Evolutionary conservation across 1,140 invertebrate genomes (phyloP).

Genomic region (Cotesia vestalis): DNA sequence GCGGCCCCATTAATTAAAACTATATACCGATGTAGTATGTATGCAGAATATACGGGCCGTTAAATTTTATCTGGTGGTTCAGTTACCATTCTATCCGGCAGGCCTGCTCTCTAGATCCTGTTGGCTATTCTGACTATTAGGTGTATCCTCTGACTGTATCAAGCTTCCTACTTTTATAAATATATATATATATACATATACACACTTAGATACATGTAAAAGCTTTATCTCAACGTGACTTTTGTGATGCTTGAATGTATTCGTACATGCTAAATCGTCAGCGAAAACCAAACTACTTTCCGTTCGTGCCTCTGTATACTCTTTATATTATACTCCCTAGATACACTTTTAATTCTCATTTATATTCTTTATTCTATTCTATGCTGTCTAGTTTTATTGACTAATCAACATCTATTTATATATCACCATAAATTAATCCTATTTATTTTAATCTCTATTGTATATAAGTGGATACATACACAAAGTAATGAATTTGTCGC

Average conservation of each 20-base stretch:
- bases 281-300: slow-evolving; percentile 36
- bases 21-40: too few relatives aligned
- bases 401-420: background rate
- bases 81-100: slow-evolving; percentile 16
- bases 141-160: too few relatives aligned
- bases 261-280: slow-evolving; percentile 39
- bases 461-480: too few relatives aligned
- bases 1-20: slow-evolving; percentile 38
- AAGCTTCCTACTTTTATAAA: too few relatives aligned
- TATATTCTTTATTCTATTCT: background rate
- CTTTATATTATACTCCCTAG: too few relatives aligned
- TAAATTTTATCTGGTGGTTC: slow-evolving; percentile 40
- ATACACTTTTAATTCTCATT: too few relatives aligned
- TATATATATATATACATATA: too few relatives aligned
- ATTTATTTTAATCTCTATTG: too few relatives aligned
- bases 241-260: slow-evolving; percentile 31
- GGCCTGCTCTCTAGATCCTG: background rate
- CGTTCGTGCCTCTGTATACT: slow-evolving; percentile 29
- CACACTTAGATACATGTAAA: too few relatives aligned
- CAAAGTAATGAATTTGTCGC: too few relatives aligned
- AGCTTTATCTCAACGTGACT: background rate
- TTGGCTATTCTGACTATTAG: too few relatives aligned
- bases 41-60: slow-evolving; percentile 26
- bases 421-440: too few relatives aligned
- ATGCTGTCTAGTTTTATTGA: slow-evolving; percentile 23